Conservation (phyloP, 2,888 invertebrate species). For the Erynnis tages region DNA sequence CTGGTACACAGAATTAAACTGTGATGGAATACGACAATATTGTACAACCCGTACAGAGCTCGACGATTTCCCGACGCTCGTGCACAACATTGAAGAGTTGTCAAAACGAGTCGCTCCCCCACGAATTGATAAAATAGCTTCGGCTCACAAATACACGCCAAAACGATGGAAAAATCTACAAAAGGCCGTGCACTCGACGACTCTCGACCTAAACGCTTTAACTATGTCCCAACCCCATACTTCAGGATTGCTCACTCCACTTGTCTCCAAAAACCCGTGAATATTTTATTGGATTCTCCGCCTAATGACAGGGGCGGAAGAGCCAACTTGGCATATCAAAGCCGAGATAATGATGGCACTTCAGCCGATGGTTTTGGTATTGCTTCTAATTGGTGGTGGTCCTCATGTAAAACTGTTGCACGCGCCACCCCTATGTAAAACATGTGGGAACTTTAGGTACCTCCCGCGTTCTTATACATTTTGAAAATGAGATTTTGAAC, state of each 20-base stretch:
- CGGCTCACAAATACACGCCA: constrained; percentile 56
- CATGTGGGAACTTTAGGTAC: constrained; percentile 15
- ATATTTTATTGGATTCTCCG: constrained; percentile 63
- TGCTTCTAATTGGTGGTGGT: constrained; percentile 77
- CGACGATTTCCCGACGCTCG: constrained; percentile 49
- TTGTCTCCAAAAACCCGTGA: constrained; percentile 78
- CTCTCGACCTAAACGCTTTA: constrained; percentile 80
- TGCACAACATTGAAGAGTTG: constrained; percentile 47
- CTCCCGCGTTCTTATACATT: background rate
- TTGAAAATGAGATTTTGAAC: no score
- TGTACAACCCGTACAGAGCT: background rate
- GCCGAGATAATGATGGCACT: constrained; percentile 79
- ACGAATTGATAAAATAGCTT: constrained; percentile 76
- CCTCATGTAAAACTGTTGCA: constrained; percentile 78
- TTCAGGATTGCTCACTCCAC: constrained; percentile 79
- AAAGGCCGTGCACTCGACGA: constrained; percentile 71
- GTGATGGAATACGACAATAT: no score
- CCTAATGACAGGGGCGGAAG: constrained; percentile 54
- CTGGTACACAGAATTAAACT: no score
- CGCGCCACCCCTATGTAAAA: constrained; percentile 67
- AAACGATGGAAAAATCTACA: constrained; percentile 76
- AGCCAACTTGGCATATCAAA: constrained; percentile 51
- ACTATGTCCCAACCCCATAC: constrained; percentile 77
- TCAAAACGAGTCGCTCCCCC: constrained; percentile 66
- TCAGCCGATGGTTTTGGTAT: constrained; percentile 74